phyloP scores from a whole-genome alignment of 1,140 invertebrate genomes.

The Drosophila mayri region DNA sequence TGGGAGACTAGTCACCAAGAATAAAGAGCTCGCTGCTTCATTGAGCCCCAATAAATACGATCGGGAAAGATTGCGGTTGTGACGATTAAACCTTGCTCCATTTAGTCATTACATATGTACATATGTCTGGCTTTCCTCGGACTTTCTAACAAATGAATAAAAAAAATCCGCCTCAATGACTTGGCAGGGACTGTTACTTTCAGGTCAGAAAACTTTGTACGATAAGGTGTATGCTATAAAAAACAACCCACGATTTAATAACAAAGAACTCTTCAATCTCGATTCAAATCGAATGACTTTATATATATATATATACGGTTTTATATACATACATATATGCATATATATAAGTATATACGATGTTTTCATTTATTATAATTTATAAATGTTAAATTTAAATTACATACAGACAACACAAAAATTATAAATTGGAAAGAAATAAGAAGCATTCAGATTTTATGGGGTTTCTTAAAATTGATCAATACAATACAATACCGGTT shows the following conservation, averaged over 20 bases:
- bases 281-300: conserved; percentile 46
- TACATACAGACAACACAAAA: conserved; percentile 81
- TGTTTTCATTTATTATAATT: conserved; percentile 65
- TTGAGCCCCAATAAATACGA: neutral
- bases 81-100: neutral
- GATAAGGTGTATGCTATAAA: neutral
- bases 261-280: conserved; percentile 12
- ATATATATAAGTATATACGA: conserved; percentile 65
- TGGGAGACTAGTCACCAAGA: neutral
- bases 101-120: conserved; percentile 12
- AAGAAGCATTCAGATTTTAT: conserved; percentile 52
- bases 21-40: neutral
- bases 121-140: neutral
- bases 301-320: conserved; percentile 51
- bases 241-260: conserved; percentile 14
- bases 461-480: conserved; percentile 20
- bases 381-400: conserved; percentile 79
- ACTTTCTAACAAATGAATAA: neutral
- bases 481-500: no score
- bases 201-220: neutral
- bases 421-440: conserved; percentile 76
- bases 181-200: neutral
- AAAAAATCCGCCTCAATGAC: neutral
- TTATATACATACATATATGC: conserved; percentile 64
- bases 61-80: neutral